phyloP scores from a whole-genome alignment of 2,797 vertebrate genomes.

The Sphenodon punctatus region DNA sequence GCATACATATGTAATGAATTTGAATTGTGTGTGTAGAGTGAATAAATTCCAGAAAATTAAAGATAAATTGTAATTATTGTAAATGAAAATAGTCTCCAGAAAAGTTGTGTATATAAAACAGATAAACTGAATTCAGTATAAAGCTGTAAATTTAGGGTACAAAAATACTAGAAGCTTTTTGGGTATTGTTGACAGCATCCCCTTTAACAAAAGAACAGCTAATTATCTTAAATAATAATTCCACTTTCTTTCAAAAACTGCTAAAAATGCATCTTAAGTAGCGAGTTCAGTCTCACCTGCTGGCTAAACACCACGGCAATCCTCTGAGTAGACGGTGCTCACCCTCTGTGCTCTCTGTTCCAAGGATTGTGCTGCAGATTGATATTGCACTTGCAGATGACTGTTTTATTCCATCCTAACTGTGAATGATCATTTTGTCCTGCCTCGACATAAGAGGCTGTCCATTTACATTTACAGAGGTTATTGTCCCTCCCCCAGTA shows the following conservation, averaged over 20 bases:
- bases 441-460: constrained; percentile 37
- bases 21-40: not conserved
- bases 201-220: too few relatives aligned
- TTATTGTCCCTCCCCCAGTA: too few relatives aligned
- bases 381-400: constrained; percentile 39
- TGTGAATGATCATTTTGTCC: constrained; percentile 51
- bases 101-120: not conserved
- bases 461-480: too few relatives aligned
- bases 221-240: not conserved
- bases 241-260: not conserved
- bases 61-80: not conserved
- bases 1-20: not conserved
- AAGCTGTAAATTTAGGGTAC: not conserved
- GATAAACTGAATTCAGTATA: not conserved
- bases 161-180: not conserved
- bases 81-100: not conserved
- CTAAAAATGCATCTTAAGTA: not conserved
- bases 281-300: constrained; percentile 31
- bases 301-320: too few relatives aligned
- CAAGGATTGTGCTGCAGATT: not conserved
- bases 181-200: not conserved
- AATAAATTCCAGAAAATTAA: not conserved
- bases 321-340: too few relatives aligned
- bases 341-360: too few relatives aligned
- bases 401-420: constrained; percentile 32